Conservation (phyloP, 1,140 invertebrate species). For the Vanessa tameamea region DNA sequence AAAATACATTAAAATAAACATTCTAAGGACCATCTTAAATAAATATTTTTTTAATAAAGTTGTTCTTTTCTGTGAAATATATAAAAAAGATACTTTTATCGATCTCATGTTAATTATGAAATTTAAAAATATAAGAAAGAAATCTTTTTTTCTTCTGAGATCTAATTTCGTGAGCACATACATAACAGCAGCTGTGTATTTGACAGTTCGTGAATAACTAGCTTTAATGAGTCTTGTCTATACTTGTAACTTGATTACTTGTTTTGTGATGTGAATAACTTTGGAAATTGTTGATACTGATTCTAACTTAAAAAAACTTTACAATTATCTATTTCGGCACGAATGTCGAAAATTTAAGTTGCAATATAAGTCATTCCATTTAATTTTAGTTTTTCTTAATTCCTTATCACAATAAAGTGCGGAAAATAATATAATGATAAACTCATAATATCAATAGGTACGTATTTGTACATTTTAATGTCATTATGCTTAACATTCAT, state of each 20-base stretch:
- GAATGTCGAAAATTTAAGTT: neutral
- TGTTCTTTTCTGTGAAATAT: too few relatives aligned
- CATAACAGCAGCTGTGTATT: conserved; percentile 6
- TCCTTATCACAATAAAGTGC: neutral
- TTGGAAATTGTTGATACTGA: neutral
- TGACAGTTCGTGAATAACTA: conserved; percentile 12
- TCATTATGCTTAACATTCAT: neutral
- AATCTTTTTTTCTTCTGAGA: neutral
- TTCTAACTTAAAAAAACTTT: neutral
- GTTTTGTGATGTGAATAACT: conserved; percentile 20
- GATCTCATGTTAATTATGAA: too few relatives aligned
- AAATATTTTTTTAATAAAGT: too few relatives aligned
- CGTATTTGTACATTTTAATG: neutral
- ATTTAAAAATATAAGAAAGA: too few relatives aligned
- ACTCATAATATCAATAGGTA: conserved; percentile 1
- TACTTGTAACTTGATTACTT: conserved; percentile 4
- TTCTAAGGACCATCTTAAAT: too few relatives aligned
- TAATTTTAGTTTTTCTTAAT: conserved; percentile 3
- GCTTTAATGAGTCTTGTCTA: conserved; percentile 25
- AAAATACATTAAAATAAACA: too few relatives aligned
- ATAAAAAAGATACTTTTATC: too few relatives aligned
- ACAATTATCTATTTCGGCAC: neutral
- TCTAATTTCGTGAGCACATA: neutral
- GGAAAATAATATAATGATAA: conserved; percentile 5
- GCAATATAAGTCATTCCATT: neutral